Evolutionary conservation across 2,888 invertebrate genomes (phyloP), one percentile per base, ranked within the genome.

Genomic region (Villa cingulata): DNA sequence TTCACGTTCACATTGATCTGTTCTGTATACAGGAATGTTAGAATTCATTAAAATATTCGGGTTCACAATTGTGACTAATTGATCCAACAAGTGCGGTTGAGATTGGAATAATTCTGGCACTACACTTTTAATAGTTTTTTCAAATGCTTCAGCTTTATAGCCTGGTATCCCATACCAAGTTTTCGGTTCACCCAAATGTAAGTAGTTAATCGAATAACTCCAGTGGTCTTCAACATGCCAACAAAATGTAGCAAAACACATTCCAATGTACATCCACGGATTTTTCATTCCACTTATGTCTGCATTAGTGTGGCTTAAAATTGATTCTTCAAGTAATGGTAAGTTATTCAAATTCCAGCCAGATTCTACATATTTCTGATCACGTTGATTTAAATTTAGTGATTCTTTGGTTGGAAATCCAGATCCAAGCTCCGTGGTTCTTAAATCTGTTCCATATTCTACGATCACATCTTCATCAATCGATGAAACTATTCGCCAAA

Each of bases 211-310:
- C n/a, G 96, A 96, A 66, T 97, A 98, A 62, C 95, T 96, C 98
- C 98, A 98, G 66, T 98, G 98, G 65, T 98, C 98, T 70, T 98
- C 98, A 60, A 95, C 97, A 72, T 99, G 98, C 98, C 98, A 99
- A 67, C 97, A 97, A 68, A 98, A 98, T 2, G 97, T 94, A 1
- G 96, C 92, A 70, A 98, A 99, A 65, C 96, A 97, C 98, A 99
- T 99, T 39, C 98, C 98, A 40, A 99, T 97, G 68, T 99, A 99
- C 80, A 97, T 87, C 98, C 98, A 99, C 0, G 98, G 98, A 9
- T 91, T 89, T 75, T 94, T 94, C 95, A 95, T 95, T 51, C 98
- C 98, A 34, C 95, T 96, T 52, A 99, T 98, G 63, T 96, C 96
- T 1, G 91, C 94, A 64, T 92, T 90, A 54, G 99, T 95, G 65